A percentile compares a stretch with the other conserved stretches of the same genome.
Evolutionary conservation across 2,888 invertebrate genomes (phyloP).

Genomic region (Aspidiotus destructor): DNA sequence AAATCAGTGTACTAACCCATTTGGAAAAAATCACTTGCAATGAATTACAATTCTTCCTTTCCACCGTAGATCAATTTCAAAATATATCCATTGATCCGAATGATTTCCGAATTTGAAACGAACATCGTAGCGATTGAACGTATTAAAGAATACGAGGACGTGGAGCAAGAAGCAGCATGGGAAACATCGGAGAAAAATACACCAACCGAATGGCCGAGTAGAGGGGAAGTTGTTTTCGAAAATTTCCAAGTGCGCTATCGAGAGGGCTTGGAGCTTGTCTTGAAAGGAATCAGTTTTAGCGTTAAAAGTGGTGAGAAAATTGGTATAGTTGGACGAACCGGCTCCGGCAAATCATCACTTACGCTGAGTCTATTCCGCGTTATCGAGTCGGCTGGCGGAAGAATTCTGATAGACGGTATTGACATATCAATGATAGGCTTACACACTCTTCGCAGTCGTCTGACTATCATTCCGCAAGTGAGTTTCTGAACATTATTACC

Average conservation of each 20-base stretch:
- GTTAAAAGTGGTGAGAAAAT: slow-evolving; percentile 78
- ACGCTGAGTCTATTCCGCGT: slow-evolving; percentile 81
- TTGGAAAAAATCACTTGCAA: neutral
- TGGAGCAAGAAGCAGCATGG: slow-evolving; percentile 49
- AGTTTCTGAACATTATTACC: too few relatives aligned
- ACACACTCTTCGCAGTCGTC: slow-evolving; percentile 64
- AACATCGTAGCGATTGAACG: slow-evolving; percentile 96
- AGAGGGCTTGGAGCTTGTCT: slow-evolving; percentile 73
- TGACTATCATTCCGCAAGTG: slow-evolving; percentile 47
- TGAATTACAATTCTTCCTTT: too few relatives aligned
- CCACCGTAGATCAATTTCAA: slow-evolving; percentile 74
- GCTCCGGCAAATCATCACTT: slow-evolving; percentile 85
- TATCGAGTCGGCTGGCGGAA: slow-evolving; percentile 71
- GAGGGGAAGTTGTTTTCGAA: slow-evolving; percentile 69
- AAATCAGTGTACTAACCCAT: neutral
- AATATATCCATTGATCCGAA: slow-evolving; percentile 89
- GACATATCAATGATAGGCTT: slow-evolving; percentile 73
- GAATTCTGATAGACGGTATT: slow-evolving; percentile 72
- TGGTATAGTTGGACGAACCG: slow-evolving; percentile 81
- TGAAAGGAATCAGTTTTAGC: slow-evolving; percentile 65
- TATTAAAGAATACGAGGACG: slow-evolving; percentile 89
- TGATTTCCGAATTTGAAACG: slow-evolving; percentile 93
- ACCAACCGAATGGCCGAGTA: slow-evolving; percentile 60
- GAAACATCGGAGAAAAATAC: slow-evolving; percentile 38
- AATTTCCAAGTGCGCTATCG: slow-evolving; percentile 78